A percentile compares a stretch with the other conserved stretches of the same genome.
Evolutionary conservation across 2,888 invertebrate genomes (phyloP).

Genomic region (Noctua fimbriata): DNA sequence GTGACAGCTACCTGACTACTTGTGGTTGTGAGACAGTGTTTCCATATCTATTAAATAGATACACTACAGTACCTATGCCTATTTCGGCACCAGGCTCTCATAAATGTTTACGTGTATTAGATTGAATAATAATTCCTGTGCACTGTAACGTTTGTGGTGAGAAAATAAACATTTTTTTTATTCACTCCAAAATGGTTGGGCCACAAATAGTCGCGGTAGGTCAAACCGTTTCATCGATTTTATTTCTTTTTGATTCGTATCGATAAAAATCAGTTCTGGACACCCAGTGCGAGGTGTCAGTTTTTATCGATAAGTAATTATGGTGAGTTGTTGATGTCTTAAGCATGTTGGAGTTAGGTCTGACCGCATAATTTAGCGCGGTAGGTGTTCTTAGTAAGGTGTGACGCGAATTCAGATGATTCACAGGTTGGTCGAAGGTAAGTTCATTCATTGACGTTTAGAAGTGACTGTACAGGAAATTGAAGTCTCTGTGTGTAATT

Average conservation of each 20-base stretch:
- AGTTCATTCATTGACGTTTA: neutral
- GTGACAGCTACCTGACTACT: too few relatives aligned
- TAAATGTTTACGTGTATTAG: too few relatives aligned
- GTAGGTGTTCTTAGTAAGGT: constrained; percentile 42
- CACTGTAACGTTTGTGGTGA: too few relatives aligned
- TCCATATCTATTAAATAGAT: too few relatives aligned
- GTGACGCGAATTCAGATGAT: constrained; percentile 29
- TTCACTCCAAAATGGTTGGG: neutral
- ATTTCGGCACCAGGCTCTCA: too few relatives aligned
- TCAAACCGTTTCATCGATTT: constrained; percentile 26
- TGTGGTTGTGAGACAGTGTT: too few relatives aligned
- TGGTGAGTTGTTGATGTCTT: constrained; percentile 50
- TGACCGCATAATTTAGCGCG: constrained; percentile 50
- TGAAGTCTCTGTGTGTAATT: too few relatives aligned
- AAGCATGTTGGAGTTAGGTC: constrained; percentile 47
- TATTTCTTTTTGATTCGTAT: constrained; percentile 50
- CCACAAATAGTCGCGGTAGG: constrained; percentile 42
- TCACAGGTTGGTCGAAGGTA: constrained; percentile 1
- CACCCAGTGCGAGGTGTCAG: constrained; percentile 63
- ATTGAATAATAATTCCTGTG: too few relatives aligned
- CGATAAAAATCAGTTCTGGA: constrained; percentile 48
- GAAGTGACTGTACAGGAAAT: neutral
- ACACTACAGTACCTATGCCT: too few relatives aligned
- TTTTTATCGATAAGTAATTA: constrained; percentile 56
- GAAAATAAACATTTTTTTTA: too few relatives aligned